These are phyloP conservation scores for Aquatica leii DNA, from an alignment of 2,888 invertebrate species.

Conservation along the genomic window DNA sequence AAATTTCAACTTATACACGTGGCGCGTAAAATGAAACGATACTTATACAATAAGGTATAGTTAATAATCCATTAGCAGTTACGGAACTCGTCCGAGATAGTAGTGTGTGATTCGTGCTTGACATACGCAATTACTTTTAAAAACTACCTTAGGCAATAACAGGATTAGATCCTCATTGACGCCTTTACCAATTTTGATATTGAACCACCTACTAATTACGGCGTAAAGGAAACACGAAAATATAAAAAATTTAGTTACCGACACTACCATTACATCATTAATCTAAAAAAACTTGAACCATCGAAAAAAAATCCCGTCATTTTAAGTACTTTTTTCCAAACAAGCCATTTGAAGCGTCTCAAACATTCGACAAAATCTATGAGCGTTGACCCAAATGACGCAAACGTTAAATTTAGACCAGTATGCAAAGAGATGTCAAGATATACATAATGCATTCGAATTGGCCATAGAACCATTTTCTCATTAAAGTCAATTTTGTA, in stretches of 20 bases:
- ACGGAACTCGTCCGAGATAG: constrained; percentile 11
- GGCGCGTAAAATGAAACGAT: neutral
- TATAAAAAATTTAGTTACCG: no score
- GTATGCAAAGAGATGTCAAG: constrained; percentile 16
- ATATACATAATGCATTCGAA: neutral
- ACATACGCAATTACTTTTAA: constrained; percentile 13
- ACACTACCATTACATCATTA: no score
- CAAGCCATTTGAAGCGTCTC: constrained; percentile 5
- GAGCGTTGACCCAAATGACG: constrained; percentile 24
- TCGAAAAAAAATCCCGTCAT: neutral
- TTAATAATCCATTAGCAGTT: constrained; percentile 22
- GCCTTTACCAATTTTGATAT: neutral
- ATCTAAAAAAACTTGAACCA: neutral
- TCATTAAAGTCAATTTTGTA: no score
- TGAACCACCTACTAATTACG: neutral
- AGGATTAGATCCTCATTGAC: neutral
- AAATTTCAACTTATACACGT: constrained; percentile 6
- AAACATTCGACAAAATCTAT: neutral
- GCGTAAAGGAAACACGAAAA: no score
- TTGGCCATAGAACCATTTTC: neutral
- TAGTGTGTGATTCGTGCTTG: constrained; percentile 13
- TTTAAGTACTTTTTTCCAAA: neutral
- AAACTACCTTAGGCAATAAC: constrained; percentile 6
- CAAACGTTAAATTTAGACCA: constrained; percentile 18
- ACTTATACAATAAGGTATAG: constrained; percentile 3